Conservation (phyloP, 2,888 invertebrate species). For the Nomada fucata region DNA sequence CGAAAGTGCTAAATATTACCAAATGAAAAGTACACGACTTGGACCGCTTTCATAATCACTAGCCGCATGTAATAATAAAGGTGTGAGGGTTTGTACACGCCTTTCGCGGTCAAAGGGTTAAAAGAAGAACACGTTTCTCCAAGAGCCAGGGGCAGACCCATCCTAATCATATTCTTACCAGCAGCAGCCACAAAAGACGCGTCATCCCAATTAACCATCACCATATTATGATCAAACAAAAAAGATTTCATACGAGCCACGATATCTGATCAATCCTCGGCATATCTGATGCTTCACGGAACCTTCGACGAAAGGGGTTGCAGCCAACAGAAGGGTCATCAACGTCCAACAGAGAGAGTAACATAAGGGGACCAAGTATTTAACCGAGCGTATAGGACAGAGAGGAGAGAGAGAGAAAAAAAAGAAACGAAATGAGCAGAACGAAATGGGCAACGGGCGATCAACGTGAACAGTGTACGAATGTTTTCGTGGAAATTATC, state of each 20-base stretch:
- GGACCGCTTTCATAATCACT: too few relatives aligned
- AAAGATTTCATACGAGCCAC: not conserved
- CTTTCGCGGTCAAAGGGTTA: too few relatives aligned
- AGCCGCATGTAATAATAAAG: too few relatives aligned
- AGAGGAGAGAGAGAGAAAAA: not conserved
- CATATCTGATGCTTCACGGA: constrained; percentile 16
- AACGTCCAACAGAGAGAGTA: not conserved
- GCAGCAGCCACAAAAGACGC: not conserved
- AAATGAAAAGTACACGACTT: too few relatives aligned
- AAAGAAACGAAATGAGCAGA: too few relatives aligned
- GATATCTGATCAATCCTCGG: constrained; percentile 27
- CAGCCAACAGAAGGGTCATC: constrained; percentile 20
- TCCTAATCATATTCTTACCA: too few relatives aligned
- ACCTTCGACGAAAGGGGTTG: not conserved
- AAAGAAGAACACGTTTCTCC: too few relatives aligned
- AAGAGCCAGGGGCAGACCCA: too few relatives aligned
- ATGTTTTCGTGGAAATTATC: constrained; percentile 35
- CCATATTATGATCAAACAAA: constrained; percentile 11
- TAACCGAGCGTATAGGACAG: not conserved
- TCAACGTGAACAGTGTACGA: constrained; percentile 33
- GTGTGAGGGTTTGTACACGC: too few relatives aligned
- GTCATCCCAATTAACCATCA: constrained; percentile 2
- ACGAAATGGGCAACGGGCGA: constrained; percentile 15
- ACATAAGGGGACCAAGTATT: not conserved
- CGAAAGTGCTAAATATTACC: too few relatives aligned